These are phyloP conservation scores for Andrena trimmerana DNA, from an alignment of 2,888 invertebrate species.

Conservation along the genomic window DNA sequence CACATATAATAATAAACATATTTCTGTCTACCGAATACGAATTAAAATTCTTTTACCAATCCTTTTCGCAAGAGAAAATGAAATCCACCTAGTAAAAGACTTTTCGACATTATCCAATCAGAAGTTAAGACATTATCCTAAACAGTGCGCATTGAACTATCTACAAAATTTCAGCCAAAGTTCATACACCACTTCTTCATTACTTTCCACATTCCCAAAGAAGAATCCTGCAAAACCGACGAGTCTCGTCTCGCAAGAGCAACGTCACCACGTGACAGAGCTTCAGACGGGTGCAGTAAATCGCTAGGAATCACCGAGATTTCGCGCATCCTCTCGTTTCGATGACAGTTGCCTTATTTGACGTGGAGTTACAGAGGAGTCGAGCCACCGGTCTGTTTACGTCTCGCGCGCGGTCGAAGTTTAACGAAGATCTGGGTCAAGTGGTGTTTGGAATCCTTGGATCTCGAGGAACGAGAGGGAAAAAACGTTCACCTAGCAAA, in stretches of 20 bases:
- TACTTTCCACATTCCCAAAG: background rate
- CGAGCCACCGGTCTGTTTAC: constrained; percentile 64
- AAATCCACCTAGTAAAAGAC: too few relatives aligned
- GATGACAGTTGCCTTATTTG: constrained; percentile 29
- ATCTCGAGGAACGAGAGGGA: constrained; percentile 64
- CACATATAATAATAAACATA: too few relatives aligned
- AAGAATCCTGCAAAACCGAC: background rate
- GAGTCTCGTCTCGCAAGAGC: background rate
- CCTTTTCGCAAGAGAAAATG: too few relatives aligned
- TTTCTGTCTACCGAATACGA: too few relatives aligned
- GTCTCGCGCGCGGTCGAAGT: constrained; percentile 68
- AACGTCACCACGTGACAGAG: background rate
- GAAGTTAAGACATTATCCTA: too few relatives aligned
- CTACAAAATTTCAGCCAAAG: too few relatives aligned
- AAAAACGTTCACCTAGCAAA: constrained; percentile 70
- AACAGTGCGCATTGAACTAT: too few relatives aligned
- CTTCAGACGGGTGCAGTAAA: background rate
- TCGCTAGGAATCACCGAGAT: background rate
- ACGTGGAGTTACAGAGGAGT: constrained; percentile 2
- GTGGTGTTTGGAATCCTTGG: constrained; percentile 83
- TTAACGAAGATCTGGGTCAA: constrained; percentile 83
- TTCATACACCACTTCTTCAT: background rate
- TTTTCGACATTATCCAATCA: too few relatives aligned
- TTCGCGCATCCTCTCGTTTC: background rate
- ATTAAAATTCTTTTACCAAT: too few relatives aligned